These are phyloP conservation scores for Marmota flaviventris DNA, from an alignment of 2,113 vertebrate genomes.

Conservation along the genomic window DNA sequence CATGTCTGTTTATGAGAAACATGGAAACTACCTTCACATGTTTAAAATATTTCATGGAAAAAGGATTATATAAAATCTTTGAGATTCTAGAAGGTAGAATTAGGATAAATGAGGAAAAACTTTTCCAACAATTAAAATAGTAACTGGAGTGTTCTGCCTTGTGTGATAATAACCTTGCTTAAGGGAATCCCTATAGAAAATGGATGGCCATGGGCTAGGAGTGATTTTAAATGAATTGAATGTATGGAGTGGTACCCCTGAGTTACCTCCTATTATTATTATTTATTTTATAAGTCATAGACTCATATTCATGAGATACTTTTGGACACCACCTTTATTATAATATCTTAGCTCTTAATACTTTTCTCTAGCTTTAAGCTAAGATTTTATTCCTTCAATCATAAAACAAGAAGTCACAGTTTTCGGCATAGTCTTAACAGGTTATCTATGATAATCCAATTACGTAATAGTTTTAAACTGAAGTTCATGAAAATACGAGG, in stretches of 20 bases:
- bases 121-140: slow-evolving; percentile 43
- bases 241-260: background rate
- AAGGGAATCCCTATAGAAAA: background rate
- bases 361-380: background rate
- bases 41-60: background rate
- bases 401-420: background rate
- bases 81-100: slow-evolving; percentile 10
- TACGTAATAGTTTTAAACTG: slow-evolving; percentile 31
- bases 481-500: background rate
- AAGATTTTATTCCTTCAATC: slow-evolving; percentile 37
- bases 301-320: background rate
- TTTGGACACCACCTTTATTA: background rate
- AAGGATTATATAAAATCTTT: background rate
- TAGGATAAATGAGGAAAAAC: slow-evolving; percentile 6
- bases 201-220: no score
- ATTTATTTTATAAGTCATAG: slow-evolving; percentile 33
- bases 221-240: background rate
- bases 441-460: slow-evolving; percentile 8
- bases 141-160: background rate
- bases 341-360: background rate
- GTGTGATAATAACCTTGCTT: background rate
- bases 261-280: background rate
- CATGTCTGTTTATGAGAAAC: background rate
- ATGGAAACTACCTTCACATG: background rate
- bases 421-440: background rate